These are phyloP conservation scores for Acanthacorydalis orientalis DNA, from an alignment of 2,888 invertebrate species.

Conservation along the genomic window DNA sequence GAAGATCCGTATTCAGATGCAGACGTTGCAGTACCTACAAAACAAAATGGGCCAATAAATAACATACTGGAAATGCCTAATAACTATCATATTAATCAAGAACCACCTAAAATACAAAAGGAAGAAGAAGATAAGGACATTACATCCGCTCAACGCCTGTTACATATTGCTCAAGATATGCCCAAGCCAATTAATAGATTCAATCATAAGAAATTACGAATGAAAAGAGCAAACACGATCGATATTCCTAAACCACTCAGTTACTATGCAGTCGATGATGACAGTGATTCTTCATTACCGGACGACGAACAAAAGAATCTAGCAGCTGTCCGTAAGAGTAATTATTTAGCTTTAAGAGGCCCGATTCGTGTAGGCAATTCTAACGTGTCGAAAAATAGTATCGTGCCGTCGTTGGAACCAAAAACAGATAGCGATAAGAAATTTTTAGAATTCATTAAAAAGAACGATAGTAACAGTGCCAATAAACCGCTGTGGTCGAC, in stretches of 20 bases:
- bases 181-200: conserved; percentile 28
- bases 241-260: conserved; percentile 61
- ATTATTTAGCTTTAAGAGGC: conserved; percentile 33
- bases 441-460: conserved; percentile 67
- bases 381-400: conserved; percentile 23
- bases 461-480: conserved; percentile 35
- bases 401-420: conserved; percentile 53
- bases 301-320: conserved; percentile 19
- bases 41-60: neutral
- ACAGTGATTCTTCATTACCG: conserved; percentile 19
- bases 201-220: conserved; percentile 49
- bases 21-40: neutral
- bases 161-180: conserved; percentile 16
- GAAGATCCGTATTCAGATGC: neutral
- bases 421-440: conserved; percentile 76
- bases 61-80: neutral
- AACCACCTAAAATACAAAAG: neutral
- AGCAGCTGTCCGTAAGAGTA: conserved; percentile 18
- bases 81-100: neutral
- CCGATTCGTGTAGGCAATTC: conserved; percentile 37
- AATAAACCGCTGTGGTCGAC: neutral
- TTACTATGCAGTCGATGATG: conserved; percentile 28
- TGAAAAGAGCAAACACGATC: conserved; percentile 80
- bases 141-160: conserved; percentile 7
- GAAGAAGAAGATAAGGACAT: conserved; percentile 1